These are phyloP conservation scores for Polietes domitor DNA, from an alignment of 2,888 invertebrate species.

Conservation along the genomic window DNA sequence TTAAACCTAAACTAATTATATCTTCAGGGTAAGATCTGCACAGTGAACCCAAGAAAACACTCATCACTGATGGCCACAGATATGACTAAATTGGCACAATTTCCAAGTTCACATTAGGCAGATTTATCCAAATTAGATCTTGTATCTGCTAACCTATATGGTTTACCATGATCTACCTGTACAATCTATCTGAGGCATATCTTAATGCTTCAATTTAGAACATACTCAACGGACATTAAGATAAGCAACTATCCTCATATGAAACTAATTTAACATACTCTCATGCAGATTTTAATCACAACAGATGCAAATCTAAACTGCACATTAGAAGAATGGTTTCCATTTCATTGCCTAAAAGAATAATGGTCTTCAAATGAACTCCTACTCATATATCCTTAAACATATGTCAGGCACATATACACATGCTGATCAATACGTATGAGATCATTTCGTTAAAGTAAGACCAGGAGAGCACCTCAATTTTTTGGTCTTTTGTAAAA, in stretches of 20 bases:
- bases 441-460: no score
- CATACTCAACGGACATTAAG: background rate
- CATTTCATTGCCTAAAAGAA: background rate
- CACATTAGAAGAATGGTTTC: background rate
- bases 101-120: conserved; percentile 18
- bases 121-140: conserved; percentile 1
- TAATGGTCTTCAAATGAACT: background rate
- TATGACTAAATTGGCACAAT: conserved; percentile 3
- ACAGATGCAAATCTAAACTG: conserved; percentile 41
- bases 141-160: background rate
- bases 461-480: no score
- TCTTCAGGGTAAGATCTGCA: background rate
- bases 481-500: background rate
- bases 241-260: background rate
- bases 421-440: background rate
- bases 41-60: background rate
- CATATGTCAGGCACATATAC: background rate
- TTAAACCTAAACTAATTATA: background rate
- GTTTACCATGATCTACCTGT: background rate
- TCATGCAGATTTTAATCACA: conserved; percentile 40
- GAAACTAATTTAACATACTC: conserved; percentile 23
- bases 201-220: background rate
- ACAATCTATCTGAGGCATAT: background rate
- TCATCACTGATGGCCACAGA: background rate
- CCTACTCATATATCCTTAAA: background rate